A percentile compares a stretch with the other conserved stretches of the same genome.
phyloP scores from a whole-genome alignment of 2,888 invertebrate genomes.

The Pasiphila rectangulata region DNA sequence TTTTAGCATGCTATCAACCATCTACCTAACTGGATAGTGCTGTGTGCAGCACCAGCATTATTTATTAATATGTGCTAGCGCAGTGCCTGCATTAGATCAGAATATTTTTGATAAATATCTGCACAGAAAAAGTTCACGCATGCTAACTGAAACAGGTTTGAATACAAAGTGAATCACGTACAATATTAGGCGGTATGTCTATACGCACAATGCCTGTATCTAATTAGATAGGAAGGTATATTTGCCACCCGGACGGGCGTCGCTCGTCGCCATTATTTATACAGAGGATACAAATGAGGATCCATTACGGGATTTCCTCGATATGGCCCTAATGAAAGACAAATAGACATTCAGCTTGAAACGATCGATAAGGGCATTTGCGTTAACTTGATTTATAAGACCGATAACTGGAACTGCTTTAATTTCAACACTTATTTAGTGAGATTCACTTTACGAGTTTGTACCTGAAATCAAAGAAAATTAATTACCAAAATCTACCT shows the following conservation, averaged over 20 bases:
- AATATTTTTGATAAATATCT: no score
- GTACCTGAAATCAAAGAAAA: background rate
- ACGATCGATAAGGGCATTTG: slow-evolving; percentile 62
- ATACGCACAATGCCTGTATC: slow-evolving; percentile 46
- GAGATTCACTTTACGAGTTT: slow-evolving; percentile 8
- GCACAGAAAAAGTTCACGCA: no score
- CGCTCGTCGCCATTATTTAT: slow-evolving; percentile 63
- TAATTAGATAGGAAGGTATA: slow-evolving; percentile 49
- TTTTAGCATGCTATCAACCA: no score
- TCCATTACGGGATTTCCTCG: slow-evolving; percentile 72
- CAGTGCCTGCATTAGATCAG: no score
- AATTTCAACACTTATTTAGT: slow-evolving; percentile 28
- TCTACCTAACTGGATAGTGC: no score
- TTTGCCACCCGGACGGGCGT: slow-evolving; percentile 54
- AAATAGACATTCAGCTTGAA: slow-evolving; percentile 67
- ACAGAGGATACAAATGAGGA: slow-evolving; percentile 70
- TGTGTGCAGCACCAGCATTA: no score
- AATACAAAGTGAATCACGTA: no score
- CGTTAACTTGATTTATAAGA: slow-evolving; percentile 55
- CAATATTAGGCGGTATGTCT: no score
- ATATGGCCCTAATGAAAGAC: slow-evolving; percentile 71
- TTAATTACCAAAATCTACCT: background rate
- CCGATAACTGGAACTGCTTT: slow-evolving; percentile 2
- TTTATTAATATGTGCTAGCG: no score
- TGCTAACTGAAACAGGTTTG: no score